Evolutionary conservation across 2,888 invertebrate species (phyloP).

Genomic region (Drosophila macrospina): DNA sequence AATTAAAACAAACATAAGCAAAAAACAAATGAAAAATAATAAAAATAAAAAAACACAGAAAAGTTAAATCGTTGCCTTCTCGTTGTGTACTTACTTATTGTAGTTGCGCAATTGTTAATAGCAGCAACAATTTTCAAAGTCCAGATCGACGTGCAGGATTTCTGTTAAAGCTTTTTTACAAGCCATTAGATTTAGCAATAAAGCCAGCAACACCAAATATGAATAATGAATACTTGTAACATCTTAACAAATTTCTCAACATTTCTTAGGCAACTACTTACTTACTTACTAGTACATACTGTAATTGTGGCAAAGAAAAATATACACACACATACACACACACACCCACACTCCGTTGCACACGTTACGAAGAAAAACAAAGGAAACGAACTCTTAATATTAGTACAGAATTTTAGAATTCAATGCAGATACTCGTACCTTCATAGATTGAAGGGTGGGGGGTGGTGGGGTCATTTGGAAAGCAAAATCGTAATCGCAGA

Average conservation of each 20-base stretch:
- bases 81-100: conserved; percentile 49
- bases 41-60: too few relatives aligned
- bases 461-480: conserved; percentile 50
- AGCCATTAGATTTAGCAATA: conserved; percentile 43
- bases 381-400: conserved; percentile 51
- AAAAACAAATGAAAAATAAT: too few relatives aligned
- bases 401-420: conserved; percentile 59
- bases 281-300: conserved; percentile 31
- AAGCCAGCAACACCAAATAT: conserved; percentile 25
- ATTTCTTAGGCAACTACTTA: conserved; percentile 50
- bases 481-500: conserved; percentile 53
- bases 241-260: conserved; percentile 39
- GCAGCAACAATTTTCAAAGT: conserved; percentile 30
- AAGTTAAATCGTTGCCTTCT: conserved; percentile 54
- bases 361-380: conserved; percentile 34
- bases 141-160: conserved; percentile 42
- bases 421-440: conserved; percentile 38
- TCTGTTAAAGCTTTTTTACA: conserved; percentile 57
- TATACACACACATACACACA: conserved; percentile 8
- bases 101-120: conserved; percentile 33
- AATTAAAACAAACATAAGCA: conserved; percentile 17
- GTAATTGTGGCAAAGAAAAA: conserved; percentile 7
- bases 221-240: conserved; percentile 16
- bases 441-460: conserved; percentile 36
- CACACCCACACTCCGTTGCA: conserved; percentile 41